These are phyloP conservation scores for Oxygymnocypris stewartii DNA, from an alignment of 2,113 vertebrate genomes.

Conservation along the genomic window DNA sequence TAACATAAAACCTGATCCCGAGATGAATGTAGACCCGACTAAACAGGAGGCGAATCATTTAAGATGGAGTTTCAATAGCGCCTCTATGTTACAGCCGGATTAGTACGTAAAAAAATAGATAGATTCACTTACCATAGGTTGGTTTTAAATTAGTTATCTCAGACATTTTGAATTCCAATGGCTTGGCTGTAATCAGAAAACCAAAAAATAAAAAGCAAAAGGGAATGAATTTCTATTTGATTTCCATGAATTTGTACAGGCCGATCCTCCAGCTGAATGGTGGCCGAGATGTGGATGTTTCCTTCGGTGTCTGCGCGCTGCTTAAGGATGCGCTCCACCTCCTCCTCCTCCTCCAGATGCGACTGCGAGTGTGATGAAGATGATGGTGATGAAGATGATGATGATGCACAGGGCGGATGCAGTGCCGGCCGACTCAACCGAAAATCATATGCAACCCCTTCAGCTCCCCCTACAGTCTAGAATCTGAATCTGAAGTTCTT, in stretches of 20 bases:
- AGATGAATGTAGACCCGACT: not conserved
- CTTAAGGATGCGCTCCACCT: constrained; percentile 47
- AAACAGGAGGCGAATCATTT: too few species aligned
- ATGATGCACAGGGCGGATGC: constrained; percentile 40
- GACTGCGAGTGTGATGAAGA: not conserved
- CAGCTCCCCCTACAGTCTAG: constrained; percentile 32
- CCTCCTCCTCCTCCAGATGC: constrained; percentile 37
- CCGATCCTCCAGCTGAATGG: constrained; percentile 28
- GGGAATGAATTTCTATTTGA: constrained; percentile 48
- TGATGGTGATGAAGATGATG: not conserved
- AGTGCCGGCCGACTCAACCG: not conserved
- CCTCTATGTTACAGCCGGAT: not conserved
- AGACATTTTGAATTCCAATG: constrained; percentile 58
- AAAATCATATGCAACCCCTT: constrained; percentile 1
- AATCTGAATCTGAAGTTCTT: not conserved
- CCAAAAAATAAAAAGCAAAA: constrained; percentile 44
- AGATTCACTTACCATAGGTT: constrained; percentile 57
- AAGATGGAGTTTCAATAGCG: not conserved
- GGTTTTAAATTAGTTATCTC: constrained; percentile 61
- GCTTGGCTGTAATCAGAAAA: constrained; percentile 37
- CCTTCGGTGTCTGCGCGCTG: constrained; percentile 41
- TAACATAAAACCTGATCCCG: not conserved
- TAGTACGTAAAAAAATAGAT: not conserved
- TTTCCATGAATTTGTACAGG: constrained; percentile 53
- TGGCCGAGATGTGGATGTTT: constrained; percentile 43